Base-by-base conservation (phyloP, 2,888 invertebrate genomes). In the Andrena flavipes region DNA sequence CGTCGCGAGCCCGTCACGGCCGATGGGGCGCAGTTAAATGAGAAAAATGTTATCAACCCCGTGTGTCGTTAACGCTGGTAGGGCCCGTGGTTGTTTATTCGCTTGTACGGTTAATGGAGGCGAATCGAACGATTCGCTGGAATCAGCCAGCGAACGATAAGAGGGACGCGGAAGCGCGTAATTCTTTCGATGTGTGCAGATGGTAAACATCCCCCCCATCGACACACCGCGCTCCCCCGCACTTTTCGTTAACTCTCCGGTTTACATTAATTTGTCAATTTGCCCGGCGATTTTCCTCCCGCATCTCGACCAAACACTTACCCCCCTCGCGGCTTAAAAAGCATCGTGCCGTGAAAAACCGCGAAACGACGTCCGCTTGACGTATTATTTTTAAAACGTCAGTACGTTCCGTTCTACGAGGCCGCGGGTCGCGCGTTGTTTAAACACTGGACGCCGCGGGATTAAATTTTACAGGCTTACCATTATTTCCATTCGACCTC, bases 11-110 rank as follows among this genome's bases (percentile, higher is more conserved):
- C n/a, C 42, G 59, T 59, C 60, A 49, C 29, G 29, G 26, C 48
- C n/a, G 20, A 33, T 60, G 33, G 75, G 26, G 33, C 7, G 63
- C 56, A 30, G 59, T 71, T 35, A 35, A 77, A 65, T 76, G 54
- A 13, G 63, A 77, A 76, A 71, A 71, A 56, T 56, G 23, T 13
- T 35, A 35, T 70, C 26, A 42, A 29, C 20, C 42, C 23, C 20
- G 59, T 60, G 54, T 30, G 8, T 51, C 54, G 29, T 26, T 33
- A 10, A 13, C 23, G 56, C 20, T 54, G n/a, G 0, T 20, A 13
- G n/a, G 56, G 30, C n/a, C n/a, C 16, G 29, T n/a, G 35, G 30
- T 49, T n/a, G 33, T 67, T 67, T 35, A n/a, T 73, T 67, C 59
- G 2, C 30, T 30, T 29, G 16, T 54, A 42, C 13, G 62, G 69